Base-by-base conservation (phyloP, 2,113 vertebrate genomes). In the Cyprinus carpio region DNA sequence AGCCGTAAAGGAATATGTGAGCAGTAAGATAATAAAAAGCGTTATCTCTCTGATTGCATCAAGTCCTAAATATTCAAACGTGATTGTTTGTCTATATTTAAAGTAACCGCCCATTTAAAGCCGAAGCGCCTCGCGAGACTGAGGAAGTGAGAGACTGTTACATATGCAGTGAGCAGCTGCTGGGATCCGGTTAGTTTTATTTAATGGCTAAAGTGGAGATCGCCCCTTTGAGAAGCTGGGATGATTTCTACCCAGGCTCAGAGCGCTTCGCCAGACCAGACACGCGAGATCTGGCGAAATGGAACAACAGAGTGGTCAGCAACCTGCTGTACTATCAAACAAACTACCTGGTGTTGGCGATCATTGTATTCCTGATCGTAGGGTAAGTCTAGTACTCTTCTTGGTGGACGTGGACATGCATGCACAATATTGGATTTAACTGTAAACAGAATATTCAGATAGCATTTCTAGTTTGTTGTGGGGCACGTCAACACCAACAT, bases 261-360 rank as follows among this genome's bases (percentile, higher is more conserved):
- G 96, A 97, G 0, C 95, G 97, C 23, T 99, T 99, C 79, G 92
- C 94, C 0, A 93, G 94, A 65, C 97, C 97, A 0, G 97, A 99
- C 58, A 75, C 93, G 27, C 93, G 91, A 83, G 96, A 99, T 85
- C 89, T 97, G 84, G 92, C 93, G 3, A 99, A 94, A 93, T 98
- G 97, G 97, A 98, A 97, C 95, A 97, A 97, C 93, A 91, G 97
- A 25, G 96, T 98, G 23, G 93, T 97, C 90, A 98, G 93, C 95
- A 99, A 99, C 89, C 91, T 99, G 91, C 95, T 99, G 16, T 99
- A 98, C 76, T 99, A 99, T 87, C 97, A 99, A 90, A 99, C 96
- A 56, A 99, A 98, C 87, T 99, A 99, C 85, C 86, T 99, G 86
- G 92, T 90, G 8, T 72, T 96, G 90, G 96, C 95, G 13, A 88